A percentile compares a stretch with the other conserved stretches of the same genome.
These are phyloP conservation scores for Candidula unifasciata DNA, from an alignment of 2,888 invertebrate genomes.

Conservation along the genomic window DNA sequence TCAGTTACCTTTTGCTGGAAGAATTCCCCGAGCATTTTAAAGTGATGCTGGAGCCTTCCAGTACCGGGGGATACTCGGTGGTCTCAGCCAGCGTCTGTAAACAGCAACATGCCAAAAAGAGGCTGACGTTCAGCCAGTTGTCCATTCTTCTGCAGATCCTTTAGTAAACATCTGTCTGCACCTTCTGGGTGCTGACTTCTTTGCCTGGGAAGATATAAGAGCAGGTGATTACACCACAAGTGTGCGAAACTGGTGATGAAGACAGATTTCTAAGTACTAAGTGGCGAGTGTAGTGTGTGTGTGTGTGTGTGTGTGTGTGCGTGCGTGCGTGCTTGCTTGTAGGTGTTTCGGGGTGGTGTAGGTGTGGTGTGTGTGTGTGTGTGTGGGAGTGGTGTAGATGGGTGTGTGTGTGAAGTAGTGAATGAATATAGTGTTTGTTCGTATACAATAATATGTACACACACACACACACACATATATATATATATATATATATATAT, in stretches of 20 bases:
- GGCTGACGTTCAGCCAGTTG: neutral
- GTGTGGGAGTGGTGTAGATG: neutral
- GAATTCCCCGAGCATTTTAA: neutral
- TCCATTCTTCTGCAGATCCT: neutral
- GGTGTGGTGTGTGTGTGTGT: neutral
- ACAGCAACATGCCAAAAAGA: neutral
- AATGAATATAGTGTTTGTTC: too few relatives aligned
- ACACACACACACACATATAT: too few relatives aligned
- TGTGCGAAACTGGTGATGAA: too few relatives aligned
- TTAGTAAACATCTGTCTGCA: neutral
- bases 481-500: neutral
- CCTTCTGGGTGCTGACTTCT: neutral
- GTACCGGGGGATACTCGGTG: neutral
- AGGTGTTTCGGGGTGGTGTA: too few relatives aligned
- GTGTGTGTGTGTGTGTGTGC: neutral
- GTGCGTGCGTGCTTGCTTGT: too few relatives aligned
- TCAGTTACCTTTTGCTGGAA: neutral
- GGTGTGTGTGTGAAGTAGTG: neutral
- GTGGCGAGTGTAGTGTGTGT: too few relatives aligned
- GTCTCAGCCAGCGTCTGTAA: neutral
- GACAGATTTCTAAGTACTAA: too few relatives aligned
- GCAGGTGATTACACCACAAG: too few relatives aligned
- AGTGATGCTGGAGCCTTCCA: neutral
- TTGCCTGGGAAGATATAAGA: neutral
- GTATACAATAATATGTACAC: too few relatives aligned